Conservation (phyloP, 2,888 invertebrate genomes). For the Erebia ligea region DNA sequence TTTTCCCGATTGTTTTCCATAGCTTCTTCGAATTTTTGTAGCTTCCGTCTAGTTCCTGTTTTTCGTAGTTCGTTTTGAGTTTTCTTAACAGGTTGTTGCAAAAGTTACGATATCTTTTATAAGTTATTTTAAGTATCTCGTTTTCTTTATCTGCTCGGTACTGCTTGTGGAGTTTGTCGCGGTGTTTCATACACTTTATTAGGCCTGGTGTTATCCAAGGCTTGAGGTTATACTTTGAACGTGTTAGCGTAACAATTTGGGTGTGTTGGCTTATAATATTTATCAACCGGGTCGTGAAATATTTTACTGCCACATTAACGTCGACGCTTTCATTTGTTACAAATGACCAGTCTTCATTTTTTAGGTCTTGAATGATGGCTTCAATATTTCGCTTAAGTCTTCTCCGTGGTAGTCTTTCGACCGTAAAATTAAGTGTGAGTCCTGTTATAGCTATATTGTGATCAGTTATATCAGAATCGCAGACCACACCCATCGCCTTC, state of each 20-base stretch:
- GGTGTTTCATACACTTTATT: conserved; percentile 24
- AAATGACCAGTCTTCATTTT: conserved; percentile 10
- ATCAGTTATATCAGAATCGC: too few relatives aligned
- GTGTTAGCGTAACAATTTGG: not conserved
- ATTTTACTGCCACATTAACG: conserved; percentile 7
- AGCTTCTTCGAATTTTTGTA: too few relatives aligned
- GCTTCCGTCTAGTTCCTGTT: too few relatives aligned
- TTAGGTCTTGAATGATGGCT: conserved; percentile 6
- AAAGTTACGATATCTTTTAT: too few relatives aligned
- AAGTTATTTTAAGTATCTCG: too few relatives aligned
- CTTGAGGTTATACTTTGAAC: conserved; percentile 24
- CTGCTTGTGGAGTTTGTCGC: too few relatives aligned
- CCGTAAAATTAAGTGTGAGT: not conserved
- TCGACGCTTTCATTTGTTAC: not conserved
- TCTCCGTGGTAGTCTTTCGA: not conserved
- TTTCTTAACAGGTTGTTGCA: too few relatives aligned
- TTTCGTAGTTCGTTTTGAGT: too few relatives aligned
- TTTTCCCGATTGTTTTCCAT: too few relatives aligned
- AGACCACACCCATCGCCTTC: too few relatives aligned
- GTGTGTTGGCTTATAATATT: conserved; percentile 16
- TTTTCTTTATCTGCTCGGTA: too few relatives aligned
- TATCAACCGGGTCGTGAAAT: not conserved
- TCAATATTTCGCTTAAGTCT: conserved; percentile 13
- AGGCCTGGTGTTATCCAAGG: too few relatives aligned
- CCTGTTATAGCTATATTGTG: conserved; percentile 10